phyloP scores from a whole-genome alignment of 2,797 vertebrate species.

The Chiroxiphia lanceolata region DNA sequence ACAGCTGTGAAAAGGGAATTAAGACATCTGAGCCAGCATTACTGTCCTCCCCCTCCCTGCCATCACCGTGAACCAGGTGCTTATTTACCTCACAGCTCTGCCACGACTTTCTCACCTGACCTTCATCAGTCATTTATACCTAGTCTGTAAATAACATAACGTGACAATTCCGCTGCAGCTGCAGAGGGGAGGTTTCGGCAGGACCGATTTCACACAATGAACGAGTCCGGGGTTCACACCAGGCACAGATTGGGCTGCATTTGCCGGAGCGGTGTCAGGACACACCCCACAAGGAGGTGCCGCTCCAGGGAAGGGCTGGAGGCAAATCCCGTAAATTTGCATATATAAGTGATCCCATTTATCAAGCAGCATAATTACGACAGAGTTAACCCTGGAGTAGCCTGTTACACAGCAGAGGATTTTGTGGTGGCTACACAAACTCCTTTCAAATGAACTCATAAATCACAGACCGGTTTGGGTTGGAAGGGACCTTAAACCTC shows the following conservation, averaged over 20 bases:
- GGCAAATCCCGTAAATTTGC: background rate
- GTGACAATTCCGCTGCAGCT: background rate
- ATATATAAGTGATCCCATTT: background rate
- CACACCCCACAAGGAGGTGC: background rate
- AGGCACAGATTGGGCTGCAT: background rate
- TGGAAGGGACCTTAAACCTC: accelerated
- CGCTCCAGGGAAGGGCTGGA: background rate
- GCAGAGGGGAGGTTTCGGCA: background rate
- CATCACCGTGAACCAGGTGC: background rate
- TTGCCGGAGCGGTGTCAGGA: background rate
- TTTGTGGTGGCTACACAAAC: accelerated
- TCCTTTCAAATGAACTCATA: accelerated
- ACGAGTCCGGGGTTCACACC: accelerated
- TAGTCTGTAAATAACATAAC: background rate
- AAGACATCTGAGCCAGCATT: background rate
- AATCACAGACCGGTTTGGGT: no score
- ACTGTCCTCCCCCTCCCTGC: background rate
- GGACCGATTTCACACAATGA: background rate
- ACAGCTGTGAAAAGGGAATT: background rate
- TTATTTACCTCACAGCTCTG: background rate
- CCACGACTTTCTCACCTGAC: background rate
- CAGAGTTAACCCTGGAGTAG: background rate
- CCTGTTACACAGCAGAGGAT: background rate
- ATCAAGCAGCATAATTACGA: background rate
- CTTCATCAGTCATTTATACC: background rate